Conservation (phyloP, 2,113 vertebrate species). For the Mungos mungo region DNA sequence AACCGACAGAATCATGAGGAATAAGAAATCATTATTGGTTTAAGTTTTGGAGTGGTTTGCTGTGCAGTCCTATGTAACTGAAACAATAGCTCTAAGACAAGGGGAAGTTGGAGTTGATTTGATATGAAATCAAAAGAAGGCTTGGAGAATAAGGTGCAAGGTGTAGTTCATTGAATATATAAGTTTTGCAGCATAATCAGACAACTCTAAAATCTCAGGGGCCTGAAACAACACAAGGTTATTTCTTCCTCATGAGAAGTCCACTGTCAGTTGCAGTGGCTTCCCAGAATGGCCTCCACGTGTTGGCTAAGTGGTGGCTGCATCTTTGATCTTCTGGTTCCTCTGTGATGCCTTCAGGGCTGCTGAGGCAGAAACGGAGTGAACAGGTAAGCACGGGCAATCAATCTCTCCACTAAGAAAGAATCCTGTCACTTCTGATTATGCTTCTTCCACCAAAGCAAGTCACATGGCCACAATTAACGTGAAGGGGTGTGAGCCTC, state of each 20-base stretch:
- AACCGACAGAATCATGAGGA: background rate
- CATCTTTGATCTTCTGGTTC: background rate
- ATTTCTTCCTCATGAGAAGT: background rate
- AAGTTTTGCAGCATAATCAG: background rate
- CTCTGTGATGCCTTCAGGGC: background rate
- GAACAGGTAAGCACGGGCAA: background rate
- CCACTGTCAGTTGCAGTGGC: too few relatives aligned
- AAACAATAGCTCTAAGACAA: background rate
- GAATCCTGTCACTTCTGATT: background rate
- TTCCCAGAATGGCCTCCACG: background rate
- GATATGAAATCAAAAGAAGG: background rate
- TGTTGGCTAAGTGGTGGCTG: too few relatives aligned
- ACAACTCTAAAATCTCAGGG: background rate
- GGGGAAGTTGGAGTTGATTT: background rate
- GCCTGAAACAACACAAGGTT: background rate
- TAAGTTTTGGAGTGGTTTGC: background rate
- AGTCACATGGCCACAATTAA: background rate
- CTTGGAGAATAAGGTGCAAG: background rate
- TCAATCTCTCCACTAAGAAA: background rate
- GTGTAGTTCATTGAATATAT: too few relatives aligned
- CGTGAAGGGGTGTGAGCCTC: background rate
- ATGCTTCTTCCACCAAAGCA: background rate
- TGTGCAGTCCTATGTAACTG: background rate
- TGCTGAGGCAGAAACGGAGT: background rate
- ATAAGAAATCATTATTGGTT: background rate